Percentiles rank a stretch among this genome's conserved stretches.
phyloP scores from a whole-genome alignment of 2,797 vertebrate genomes.

The Antennarius maculatus region DNA sequence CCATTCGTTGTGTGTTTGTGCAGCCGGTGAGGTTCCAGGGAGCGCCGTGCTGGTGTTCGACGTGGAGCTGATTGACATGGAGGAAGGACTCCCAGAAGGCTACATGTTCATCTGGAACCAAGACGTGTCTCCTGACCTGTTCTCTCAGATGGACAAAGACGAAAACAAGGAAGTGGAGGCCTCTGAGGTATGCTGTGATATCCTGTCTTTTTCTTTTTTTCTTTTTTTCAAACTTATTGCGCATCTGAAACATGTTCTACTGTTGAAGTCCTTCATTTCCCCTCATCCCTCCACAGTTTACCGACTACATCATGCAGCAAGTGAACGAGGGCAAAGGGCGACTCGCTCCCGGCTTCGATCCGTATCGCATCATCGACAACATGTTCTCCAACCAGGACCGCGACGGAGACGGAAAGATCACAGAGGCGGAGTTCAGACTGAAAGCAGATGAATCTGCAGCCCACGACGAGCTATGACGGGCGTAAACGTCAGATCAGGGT shows the following conservation, averaged over 20 bases:
- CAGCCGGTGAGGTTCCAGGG: conserved; percentile 94
- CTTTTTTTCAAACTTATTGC: neutral
- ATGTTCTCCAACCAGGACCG: conserved; percentile 99
- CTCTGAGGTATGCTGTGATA: conserved; percentile 85
- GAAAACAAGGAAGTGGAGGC: conserved; percentile 84
- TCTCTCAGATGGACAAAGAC: conserved; percentile 93
- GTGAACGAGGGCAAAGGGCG: conserved; percentile 92
- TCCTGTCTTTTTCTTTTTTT: neutral
- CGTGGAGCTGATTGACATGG: conserved; percentile 89
- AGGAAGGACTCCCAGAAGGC: conserved; percentile 95
- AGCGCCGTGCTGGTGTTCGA: conserved; percentile 95
- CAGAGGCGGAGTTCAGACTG: conserved; percentile 90
- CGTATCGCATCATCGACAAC: conserved; percentile 91
- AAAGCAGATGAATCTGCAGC: conserved; percentile 90
- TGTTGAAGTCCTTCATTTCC: accelerated
- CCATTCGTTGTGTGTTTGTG: conserved; percentile 18
- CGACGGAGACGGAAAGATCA: conserved; percentile 92
- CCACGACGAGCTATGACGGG: conserved; percentile 93
- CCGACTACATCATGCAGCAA: conserved; percentile 91
- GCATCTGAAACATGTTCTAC: neutral
- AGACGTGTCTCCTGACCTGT: conserved; percentile 91
- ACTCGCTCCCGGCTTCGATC: conserved; percentile 94
- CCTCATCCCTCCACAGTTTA: conserved; percentile 81
- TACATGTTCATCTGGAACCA: conserved; percentile 99
- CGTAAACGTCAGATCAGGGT: conserved; percentile 32